These are phyloP conservation scores for Macropus fuliginosus DNA, from an alignment of 2,797 vertebrate genomes.

Conservation along the genomic window DNA sequence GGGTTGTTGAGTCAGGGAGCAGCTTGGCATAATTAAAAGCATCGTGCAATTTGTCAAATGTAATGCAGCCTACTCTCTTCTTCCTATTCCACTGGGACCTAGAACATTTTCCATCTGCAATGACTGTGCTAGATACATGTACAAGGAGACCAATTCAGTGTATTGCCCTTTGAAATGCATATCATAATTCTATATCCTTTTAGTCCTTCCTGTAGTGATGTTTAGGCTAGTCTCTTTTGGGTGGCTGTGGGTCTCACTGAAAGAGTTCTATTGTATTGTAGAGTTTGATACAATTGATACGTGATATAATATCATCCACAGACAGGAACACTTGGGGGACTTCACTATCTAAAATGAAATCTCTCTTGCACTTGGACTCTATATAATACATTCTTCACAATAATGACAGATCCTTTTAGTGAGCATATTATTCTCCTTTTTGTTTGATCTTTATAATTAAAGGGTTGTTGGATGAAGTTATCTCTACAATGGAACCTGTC, in stretches of 20 bases:
- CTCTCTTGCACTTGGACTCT: not conserved
- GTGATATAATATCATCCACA: not conserved
- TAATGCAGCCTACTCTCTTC: not conserved
- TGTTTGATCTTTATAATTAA: not conserved
- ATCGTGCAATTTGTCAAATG: not conserved
- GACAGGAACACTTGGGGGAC: not conserved
- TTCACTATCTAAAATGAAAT: not conserved
- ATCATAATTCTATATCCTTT: not conserved
- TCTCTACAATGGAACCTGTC: not conserved
- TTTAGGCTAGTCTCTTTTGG: not conserved
- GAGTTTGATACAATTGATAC: not conserved
- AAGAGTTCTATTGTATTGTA: not conserved
- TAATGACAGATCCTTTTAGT: not conserved
- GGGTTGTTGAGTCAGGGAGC: not conserved
- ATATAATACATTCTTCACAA: not conserved
- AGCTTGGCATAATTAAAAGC: not conserved
- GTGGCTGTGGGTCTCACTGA: not conserved
- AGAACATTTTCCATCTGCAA: not conserved
- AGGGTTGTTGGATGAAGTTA: not conserved
- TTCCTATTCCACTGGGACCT: not conserved
- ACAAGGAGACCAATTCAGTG: not conserved
- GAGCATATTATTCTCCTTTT: not conserved
- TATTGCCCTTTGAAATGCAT: not conserved
- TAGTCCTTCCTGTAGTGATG: not conserved
- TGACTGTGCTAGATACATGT: not conserved